Percentiles rank a stretch among this genome's conserved stretches.
phyloP scores from a whole-genome alignment of 2,797 vertebrate species.

The Octomys mimax region DNA sequence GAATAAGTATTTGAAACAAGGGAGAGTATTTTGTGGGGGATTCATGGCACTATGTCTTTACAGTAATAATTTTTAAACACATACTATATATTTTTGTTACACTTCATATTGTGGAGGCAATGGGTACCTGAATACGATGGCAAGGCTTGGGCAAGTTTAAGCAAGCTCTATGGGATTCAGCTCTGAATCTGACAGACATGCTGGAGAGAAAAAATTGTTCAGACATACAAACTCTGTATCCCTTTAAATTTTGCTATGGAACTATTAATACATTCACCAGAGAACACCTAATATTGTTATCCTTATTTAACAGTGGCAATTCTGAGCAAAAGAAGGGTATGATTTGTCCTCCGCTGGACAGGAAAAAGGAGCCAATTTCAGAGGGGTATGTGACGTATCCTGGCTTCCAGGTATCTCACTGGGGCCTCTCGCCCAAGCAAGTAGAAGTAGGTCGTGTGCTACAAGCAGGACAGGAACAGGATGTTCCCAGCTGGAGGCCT shows the following conservation, averaged over 20 bases:
- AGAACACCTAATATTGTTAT: neutral
- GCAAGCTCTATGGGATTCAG: neutral
- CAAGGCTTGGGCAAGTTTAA: neutral
- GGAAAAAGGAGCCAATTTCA: neutral
- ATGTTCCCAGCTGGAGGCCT: conserved; percentile 64
- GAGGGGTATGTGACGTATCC: neutral
- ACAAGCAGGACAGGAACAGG: conserved; percentile 23
- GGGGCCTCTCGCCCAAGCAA: neutral
- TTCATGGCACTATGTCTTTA: neutral
- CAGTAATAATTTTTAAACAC: neutral
- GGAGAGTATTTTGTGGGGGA: neutral
- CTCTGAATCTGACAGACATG: neutral
- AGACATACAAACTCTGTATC: neutral
- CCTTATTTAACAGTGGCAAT: neutral
- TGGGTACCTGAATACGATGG: neutral
- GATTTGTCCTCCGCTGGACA: neutral
- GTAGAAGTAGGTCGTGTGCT: conserved; percentile 62
- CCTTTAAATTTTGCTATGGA: neutral
- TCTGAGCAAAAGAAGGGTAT: neutral
- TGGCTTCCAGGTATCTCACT: neutral
- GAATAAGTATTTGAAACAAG: neutral
- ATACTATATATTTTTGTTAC: neutral
- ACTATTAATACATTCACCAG: neutral
- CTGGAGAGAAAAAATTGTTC: neutral
- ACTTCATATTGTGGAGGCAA: neutral